Percentiles rank a stretch among this genome's conserved stretches.
Evolutionary conservation across 1,140 invertebrate species (phyloP).

Genomic region (Papilio aristodemus): DNA sequence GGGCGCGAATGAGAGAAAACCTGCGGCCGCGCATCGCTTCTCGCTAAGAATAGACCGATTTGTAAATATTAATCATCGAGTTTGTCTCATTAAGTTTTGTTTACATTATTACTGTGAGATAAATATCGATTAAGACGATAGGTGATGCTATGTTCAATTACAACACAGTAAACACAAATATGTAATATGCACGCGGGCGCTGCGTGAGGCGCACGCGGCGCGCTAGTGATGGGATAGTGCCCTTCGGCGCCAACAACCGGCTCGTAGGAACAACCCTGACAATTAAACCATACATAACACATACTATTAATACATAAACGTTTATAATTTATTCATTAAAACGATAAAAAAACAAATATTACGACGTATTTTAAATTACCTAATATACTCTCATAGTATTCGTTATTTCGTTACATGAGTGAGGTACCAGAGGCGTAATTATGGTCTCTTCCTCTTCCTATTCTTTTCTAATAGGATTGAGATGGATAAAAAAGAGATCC

Average conservation of each 20-base stretch:
- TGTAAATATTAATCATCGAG: constrained; percentile 53
- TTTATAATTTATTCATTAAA: neutral
- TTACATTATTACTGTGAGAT: constrained; percentile 52
- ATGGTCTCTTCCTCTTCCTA: too few species aligned
- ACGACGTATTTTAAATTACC: too few species aligned
- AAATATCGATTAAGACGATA: constrained; percentile 56
- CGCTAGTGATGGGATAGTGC: constrained; percentile 57
- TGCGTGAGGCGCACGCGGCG: constrained; percentile 62
- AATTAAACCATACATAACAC: neutral
- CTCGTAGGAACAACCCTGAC: constrained; percentile 18
- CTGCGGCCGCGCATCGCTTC: constrained; percentile 36
- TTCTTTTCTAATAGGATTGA: too few species aligned
- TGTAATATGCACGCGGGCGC: constrained; percentile 53
- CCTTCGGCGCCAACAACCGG: constrained; percentile 34
- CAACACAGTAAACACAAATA: constrained; percentile 48
- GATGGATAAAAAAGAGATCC: too few species aligned
- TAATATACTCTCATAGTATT: too few species aligned
- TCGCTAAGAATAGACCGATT: constrained; percentile 50
- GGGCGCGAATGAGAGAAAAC: constrained; percentile 54
- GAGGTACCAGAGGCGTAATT: too few species aligned
- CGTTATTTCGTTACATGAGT: too few species aligned
- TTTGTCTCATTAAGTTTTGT: constrained; percentile 52
- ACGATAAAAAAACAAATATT: neutral
- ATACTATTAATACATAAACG: neutral
- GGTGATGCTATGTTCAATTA: constrained; percentile 37